Evolutionary conservation across 2,888 invertebrate species (phyloP).

Genomic region (Chelonus formosanus): DNA sequence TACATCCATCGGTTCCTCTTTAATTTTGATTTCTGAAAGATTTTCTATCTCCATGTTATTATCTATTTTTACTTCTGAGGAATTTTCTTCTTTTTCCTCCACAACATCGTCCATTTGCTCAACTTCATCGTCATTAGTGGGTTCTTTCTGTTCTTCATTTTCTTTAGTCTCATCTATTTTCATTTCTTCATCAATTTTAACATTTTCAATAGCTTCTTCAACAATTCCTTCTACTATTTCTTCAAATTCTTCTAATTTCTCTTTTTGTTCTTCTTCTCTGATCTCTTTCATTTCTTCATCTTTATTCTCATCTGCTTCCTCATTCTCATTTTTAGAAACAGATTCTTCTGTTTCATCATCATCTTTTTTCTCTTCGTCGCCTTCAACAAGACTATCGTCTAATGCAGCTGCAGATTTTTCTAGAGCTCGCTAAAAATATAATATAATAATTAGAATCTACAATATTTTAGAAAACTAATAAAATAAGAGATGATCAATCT

Average conservation of each 20-base stretch:
- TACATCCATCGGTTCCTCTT: slow-evolving; percentile 75
- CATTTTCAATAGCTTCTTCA: slow-evolving; percentile 37
- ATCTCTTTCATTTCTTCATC: slow-evolving; percentile 54
- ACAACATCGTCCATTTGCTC: slow-evolving; percentile 68
- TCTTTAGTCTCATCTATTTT: slow-evolving; percentile 67
- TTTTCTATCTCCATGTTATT: slow-evolving; percentile 46
- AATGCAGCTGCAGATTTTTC: slow-evolving; percentile 54
- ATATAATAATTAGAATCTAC: slow-evolving; percentile 17
- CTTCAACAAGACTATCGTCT: slow-evolving; percentile 50
- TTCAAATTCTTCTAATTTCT: slow-evolving; percentile 56
- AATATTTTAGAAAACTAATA: not conserved
- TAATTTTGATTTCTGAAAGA: slow-evolving; percentile 69
- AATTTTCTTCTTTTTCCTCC: slow-evolving; percentile 74
- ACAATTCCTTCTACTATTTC: slow-evolving; percentile 41
- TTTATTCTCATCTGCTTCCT: slow-evolving; percentile 35
- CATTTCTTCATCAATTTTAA: slow-evolving; percentile 34
- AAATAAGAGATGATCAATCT: slow-evolving; percentile 22
- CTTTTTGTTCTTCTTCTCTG: slow-evolving; percentile 66
- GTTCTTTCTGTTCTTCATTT: slow-evolving; percentile 75
- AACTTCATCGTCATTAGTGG: slow-evolving; percentile 64
- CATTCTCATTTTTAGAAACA: slow-evolving; percentile 20
- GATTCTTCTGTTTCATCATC: slow-evolving; percentile 53
- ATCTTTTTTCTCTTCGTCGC: slow-evolving; percentile 52
- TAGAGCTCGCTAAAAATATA: slow-evolving; percentile 52
- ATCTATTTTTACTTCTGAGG: slow-evolving; percentile 62